These are phyloP conservation scores for Mechanitis mazaeus DNA, from an alignment of 2,888 invertebrate genomes.

Conservation along the genomic window DNA sequence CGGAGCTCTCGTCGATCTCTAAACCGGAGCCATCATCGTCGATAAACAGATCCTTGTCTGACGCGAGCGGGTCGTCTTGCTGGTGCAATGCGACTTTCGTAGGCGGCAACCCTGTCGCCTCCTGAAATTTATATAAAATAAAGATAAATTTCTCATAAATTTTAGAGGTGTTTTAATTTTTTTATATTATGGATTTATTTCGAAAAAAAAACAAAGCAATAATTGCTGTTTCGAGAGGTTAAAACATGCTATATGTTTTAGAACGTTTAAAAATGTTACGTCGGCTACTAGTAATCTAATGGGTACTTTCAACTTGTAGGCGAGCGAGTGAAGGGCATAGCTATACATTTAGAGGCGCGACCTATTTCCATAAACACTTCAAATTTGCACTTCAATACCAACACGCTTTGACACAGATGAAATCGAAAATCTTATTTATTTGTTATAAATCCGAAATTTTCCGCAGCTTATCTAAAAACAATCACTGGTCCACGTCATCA, in stretches of 20 bases:
- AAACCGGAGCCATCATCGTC: constrained; percentile 87
- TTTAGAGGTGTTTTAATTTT: constrained; percentile 8
- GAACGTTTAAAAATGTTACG: too few relatives aligned
- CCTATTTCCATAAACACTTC: constrained; percentile 49
- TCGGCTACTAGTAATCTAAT: too few relatives aligned
- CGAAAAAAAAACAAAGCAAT: constrained; percentile 6
- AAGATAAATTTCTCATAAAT: not conserved
- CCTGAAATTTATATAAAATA: constrained; percentile 50
- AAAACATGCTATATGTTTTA: too few relatives aligned
- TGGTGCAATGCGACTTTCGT: constrained; percentile 53
- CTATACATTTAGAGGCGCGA: constrained; percentile 36
- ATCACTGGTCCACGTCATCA: constrained; percentile 46
- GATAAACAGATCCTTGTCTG: constrained; percentile 81
- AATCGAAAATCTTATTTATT: too few relatives aligned
- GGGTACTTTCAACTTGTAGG: not conserved
- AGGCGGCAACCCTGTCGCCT: constrained; percentile 50
- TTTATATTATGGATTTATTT: constrained; percentile 11
- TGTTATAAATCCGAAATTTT: not conserved
- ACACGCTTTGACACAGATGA: too few relatives aligned
- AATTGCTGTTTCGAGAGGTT: constrained; percentile 1
- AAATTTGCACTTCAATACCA: constrained; percentile 17
- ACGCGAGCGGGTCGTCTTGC: constrained; percentile 63
- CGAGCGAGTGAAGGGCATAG: constrained; percentile 13
- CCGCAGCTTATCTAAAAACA: constrained; percentile 11
- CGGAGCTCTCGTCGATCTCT: constrained; percentile 88